Base-by-base conservation (phyloP, 1,140 invertebrate genomes). In the Drosophila baimaii region DNA sequence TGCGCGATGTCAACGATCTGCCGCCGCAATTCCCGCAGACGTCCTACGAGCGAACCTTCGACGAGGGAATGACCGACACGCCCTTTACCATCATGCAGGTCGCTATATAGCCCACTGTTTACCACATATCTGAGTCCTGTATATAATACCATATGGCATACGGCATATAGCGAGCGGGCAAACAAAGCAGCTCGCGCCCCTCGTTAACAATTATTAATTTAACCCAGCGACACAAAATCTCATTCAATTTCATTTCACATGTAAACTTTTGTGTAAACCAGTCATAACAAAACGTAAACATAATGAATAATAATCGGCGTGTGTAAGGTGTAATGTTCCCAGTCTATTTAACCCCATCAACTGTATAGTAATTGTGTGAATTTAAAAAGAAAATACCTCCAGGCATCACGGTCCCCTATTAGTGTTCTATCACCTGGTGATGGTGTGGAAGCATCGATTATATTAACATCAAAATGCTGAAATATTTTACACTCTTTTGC, bases 1-100 rank as follows among this genome's bases (percentile, higher is more conserved):
- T 97, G 55, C 94, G 95, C 79, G 96, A 96, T 91, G 95, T 96
- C 90, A 97, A 97, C 93, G 96, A 97, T 92, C 93, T 97, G 65
- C 96, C 96, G 37, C 96, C 96, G 7, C 94, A 94, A 56, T 97
- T 97, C 93, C 94, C 95, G 49, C 93, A 94, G 84, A 94, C 94
- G 49, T 89, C 94, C 25, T 97, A 97, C 93, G 93, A 94, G 47
- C 93, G 94, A 12, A 93, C 93, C 27, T 94, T 96, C 88, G 92
- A 94, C 76, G 96, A 97, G 92, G 95, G 96, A 90, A 92, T 94
- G 73, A 82, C 92, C 37, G 46, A 69, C 62, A 93, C 93, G 66
- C 92, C 93, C 17, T 94, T 95, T 86, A 95, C 95, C 33, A 93
- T 95, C 17, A 93, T 95, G 73, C 93, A 95, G 95, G 95, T 95